Percentiles rank a stretch among this genome's conserved stretches.
Evolutionary conservation across 2,113 vertebrate species (phyloP).

Genomic region (Actinemys pallida): DNA sequence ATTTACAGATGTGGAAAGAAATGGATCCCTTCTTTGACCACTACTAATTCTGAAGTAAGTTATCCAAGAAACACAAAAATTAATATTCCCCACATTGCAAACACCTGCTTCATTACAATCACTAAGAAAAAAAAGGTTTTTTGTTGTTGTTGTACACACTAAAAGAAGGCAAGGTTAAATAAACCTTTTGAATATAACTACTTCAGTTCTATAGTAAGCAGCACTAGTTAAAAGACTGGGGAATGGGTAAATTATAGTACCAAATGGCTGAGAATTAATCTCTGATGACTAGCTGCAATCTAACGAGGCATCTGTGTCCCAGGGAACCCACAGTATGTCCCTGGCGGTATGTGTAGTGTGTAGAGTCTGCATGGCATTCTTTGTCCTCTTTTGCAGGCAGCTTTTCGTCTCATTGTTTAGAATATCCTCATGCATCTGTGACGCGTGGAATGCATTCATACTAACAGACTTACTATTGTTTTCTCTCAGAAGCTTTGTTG

Average conservation of each 20-base stretch:
- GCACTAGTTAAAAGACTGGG: conserved; percentile 83
- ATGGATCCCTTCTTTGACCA: neutral
- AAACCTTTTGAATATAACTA: conserved; percentile 79
- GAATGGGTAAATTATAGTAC: conserved; percentile 87
- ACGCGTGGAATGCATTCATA: conserved; percentile 88
- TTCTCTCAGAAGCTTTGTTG: conserved; percentile 83
- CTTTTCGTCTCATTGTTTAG: conserved; percentile 87
- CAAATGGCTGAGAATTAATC: conserved; percentile 90
- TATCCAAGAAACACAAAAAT: conserved; percentile 29
- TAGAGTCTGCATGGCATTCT: conserved; percentile 83
- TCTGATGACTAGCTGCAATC: conserved; percentile 86
- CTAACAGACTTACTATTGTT: conserved; percentile 90
- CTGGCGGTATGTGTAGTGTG: conserved; percentile 85
- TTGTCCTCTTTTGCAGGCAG: conserved; percentile 85
- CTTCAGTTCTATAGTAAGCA: conserved; percentile 67
- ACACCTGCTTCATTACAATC: conserved; percentile 63
- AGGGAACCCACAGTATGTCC: conserved; percentile 84
- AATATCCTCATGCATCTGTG: conserved; percentile 90
- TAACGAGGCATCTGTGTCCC: conserved; percentile 88
- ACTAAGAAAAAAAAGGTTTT: conserved; percentile 70
- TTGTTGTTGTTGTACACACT: conserved; percentile 50
- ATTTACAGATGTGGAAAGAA: neutral
- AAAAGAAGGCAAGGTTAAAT: conserved; percentile 79
- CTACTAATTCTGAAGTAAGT: conserved; percentile 23
- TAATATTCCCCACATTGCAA: conserved; percentile 55